Base-by-base conservation (phyloP, 1,140 invertebrate species). In the Lysiphlebus fabarum region DNA sequence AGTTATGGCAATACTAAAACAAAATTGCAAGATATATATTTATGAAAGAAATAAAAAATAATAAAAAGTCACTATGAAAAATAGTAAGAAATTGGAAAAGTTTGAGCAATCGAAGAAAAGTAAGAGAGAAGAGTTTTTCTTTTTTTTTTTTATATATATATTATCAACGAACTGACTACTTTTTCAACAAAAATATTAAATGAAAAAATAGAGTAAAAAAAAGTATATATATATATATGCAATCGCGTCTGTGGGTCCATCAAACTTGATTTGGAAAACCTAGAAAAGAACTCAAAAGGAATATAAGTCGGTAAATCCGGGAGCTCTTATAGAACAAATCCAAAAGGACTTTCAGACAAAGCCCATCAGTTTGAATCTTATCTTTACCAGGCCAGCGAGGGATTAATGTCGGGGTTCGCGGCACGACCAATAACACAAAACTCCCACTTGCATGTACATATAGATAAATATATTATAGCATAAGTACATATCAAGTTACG, bases 281-380 rank as follows among this genome's bases (percentile, higher is more conserved):
- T 34, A 42, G n/a, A 11, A 43, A 55, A 44, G 14, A 34, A 41
- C 14, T 37, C 50, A 8, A 9, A 43, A 55, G n/a, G 41, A 55
- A 55, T 42, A 50, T 36, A 50, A 50, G 33, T 50, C 36, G 48
- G 48, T 37, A 50, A 50, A 33, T 34, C n/a, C 33, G 40, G 34
- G 36, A 43, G 34, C 58, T 60, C 53, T 49, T 55, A 55, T 49
- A 53, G 58, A 60, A 43, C 53, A 48, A 60, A 53, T 60, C 53
- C 53, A 55, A 60, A 53, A 60, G 53, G 49, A 48, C 38, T 60
- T 51, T 51, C 49, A 60, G 53, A 60, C 58, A 60, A 60, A 55
- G 58, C 53, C 58, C 58, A 60, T 60, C 58, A 60, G 58, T 45
- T 60, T 60, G 58, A 60, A 60, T 60, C 58, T 60, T 60, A 60